A percentile compares a stretch with the other conserved stretches of the same genome.
Evolutionary conservation across 2,113 vertebrate species (phyloP).

Genomic region (Paedocypris sp.): DNA sequence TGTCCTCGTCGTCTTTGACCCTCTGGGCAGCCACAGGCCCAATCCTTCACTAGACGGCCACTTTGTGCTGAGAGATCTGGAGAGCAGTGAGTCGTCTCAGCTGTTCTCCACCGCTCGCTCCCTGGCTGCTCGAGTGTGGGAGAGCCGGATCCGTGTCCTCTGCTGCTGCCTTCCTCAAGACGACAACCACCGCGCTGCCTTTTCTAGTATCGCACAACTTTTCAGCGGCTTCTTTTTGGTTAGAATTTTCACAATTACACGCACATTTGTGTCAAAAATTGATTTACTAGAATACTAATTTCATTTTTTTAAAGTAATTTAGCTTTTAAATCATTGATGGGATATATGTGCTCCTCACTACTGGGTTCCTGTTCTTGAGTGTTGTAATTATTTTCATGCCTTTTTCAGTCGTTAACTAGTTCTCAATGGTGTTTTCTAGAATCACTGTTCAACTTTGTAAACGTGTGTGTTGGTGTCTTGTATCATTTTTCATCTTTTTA

Average conservation of each 20-base stretch:
- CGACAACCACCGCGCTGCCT: slow-evolving; percentile 76
- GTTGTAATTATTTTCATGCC: too few relatives aligned
- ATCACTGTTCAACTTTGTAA: too few relatives aligned
- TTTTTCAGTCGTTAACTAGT: too few relatives aligned
- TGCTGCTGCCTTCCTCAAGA: slow-evolving; percentile 88
- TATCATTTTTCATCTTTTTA: too few relatives aligned
- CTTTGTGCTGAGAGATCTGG: slow-evolving; percentile 56
- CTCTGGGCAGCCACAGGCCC: slow-evolving; percentile 66
- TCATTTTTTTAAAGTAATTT: too few relatives aligned
- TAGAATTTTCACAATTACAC: slow-evolving; percentile 29
- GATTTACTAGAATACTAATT: too few relatives aligned
- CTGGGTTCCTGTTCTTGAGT: too few relatives aligned
- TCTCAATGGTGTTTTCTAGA: too few relatives aligned
- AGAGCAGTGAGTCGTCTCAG: slow-evolving; percentile 72
- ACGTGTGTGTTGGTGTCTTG: too few relatives aligned
- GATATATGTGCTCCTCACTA: too few relatives aligned
- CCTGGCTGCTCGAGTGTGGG: slow-evolving; percentile 81
- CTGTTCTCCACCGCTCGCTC: slow-evolving; percentile 72
- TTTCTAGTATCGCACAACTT: slow-evolving; percentile 80
- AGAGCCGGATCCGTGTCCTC: slow-evolving; percentile 71
- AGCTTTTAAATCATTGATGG: too few relatives aligned
- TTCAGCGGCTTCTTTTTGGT: slow-evolving; percentile 83
- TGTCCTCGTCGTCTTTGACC: slow-evolving; percentile 83
- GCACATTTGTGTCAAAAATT: too few relatives aligned
- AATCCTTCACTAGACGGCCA: slow-evolving; percentile 2